phyloP scores from a whole-genome alignment of 1,140 invertebrate genomes.

The Xylocopa sonorina region DNA sequence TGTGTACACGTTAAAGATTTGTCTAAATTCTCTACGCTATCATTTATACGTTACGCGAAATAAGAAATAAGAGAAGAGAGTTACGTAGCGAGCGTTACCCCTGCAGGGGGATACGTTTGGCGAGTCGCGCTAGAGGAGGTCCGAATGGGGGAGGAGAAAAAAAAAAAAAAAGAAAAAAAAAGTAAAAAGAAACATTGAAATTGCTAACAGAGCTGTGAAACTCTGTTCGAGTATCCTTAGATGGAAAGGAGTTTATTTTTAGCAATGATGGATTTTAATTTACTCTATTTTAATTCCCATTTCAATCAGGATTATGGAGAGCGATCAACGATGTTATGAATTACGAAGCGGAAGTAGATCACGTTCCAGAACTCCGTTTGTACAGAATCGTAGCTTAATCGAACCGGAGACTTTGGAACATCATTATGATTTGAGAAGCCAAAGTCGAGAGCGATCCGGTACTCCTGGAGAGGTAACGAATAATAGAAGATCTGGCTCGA shows the following conservation, averaged over 20 bases:
- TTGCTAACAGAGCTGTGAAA: constrained; percentile 37
- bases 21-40: too few relatives aligned
- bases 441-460: constrained; percentile 75
- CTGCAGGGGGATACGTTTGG: background rate
- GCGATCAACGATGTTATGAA: constrained; percentile 75
- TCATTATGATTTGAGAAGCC: constrained; percentile 74
- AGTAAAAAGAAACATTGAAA: constrained; percentile 22
- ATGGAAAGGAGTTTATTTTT: constrained; percentile 58
- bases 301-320: constrained; percentile 72
- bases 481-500: constrained; percentile 69
- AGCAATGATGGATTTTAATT: background rate
- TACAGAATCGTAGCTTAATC: constrained; percentile 53
- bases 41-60: too few relatives aligned
- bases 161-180: constrained; percentile 3
- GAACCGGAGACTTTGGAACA: constrained; percentile 70
- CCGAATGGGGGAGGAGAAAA: background rate
- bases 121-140: background rate
- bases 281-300: background rate
- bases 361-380: constrained; percentile 77
- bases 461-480: constrained; percentile 75
- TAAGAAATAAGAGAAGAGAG: too few relatives aligned
- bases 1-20: too few relatives aligned
- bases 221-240: constrained; percentile 33
- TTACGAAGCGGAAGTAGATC: constrained; percentile 78
- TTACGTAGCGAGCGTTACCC: too few relatives aligned